Percentiles rank a stretch among this genome's conserved stretches.
Evolutionary conservation across 2,888 invertebrate genomes (phyloP).

Genomic region (Neoitamus cyanurus): DNA sequence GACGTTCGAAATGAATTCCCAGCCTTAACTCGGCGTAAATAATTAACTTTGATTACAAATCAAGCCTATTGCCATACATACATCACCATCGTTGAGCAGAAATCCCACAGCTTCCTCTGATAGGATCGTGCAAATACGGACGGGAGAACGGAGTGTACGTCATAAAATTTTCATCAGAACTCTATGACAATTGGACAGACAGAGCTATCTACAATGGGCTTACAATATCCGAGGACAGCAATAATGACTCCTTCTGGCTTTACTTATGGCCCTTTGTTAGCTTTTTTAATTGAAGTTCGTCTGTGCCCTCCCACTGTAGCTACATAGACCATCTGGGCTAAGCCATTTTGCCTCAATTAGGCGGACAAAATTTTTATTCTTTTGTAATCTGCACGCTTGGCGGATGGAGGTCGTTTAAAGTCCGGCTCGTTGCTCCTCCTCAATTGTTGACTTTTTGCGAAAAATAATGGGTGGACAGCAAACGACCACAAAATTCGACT

Average conservation of each 20-base stretch:
- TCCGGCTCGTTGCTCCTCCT: not conserved
- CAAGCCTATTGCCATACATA: not conserved
- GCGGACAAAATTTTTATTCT: not conserved
- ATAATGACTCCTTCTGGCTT: not conserved
- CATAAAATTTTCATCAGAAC: not conserved
- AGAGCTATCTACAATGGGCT: not conserved
- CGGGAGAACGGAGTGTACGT: not conserved
- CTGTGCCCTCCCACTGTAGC: not conserved
- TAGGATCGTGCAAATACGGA: not conserved
- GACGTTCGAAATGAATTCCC: not conserved
- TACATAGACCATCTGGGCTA: not conserved
- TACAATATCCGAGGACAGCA: conserved; percentile 14
- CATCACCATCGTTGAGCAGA: not conserved
- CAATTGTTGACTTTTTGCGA: not conserved
- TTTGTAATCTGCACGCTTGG: not conserved
- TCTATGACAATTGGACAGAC: conserved; percentile 15
- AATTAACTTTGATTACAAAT: not conserved
- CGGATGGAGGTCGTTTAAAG: not conserved
- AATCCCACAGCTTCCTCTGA: not conserved
- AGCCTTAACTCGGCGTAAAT: not conserved
- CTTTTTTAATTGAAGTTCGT: conserved; percentile 14
- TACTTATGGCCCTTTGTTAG: not conserved
- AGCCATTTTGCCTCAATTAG: conserved; percentile 1
- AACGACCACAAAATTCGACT: not conserved
- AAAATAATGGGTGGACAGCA: not conserved